phyloP scores from a whole-genome alignment of 2,888 invertebrate species.

The Epinotia ramella region DNA sequence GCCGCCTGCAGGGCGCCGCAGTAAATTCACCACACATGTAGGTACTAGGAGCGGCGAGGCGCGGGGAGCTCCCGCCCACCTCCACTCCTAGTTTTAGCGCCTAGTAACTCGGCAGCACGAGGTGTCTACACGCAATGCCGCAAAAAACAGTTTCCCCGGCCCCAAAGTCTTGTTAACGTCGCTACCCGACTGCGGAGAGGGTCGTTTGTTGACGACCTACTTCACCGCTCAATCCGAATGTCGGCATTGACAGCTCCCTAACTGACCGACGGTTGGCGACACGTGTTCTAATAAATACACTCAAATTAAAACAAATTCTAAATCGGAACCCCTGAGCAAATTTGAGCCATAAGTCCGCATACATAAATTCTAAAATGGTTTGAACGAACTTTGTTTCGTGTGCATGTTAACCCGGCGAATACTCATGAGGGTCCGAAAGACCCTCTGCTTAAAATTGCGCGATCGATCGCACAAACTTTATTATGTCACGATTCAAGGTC shows the following conservation, averaged over 20 bases:
- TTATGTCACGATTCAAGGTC: constrained; percentile 80
- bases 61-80: constrained; percentile 67
- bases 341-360: background rate
- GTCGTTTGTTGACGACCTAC: constrained; percentile 40
- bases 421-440: constrained; percentile 60
- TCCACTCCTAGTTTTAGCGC: constrained; percentile 74
- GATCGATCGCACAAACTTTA: constrained; percentile 75
- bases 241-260: constrained; percentile 25
- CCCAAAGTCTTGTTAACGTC: constrained; percentile 57
- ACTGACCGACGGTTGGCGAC: constrained; percentile 29
- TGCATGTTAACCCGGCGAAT: constrained; percentile 59
- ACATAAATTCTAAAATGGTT: constrained; percentile 30
- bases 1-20: constrained; percentile 82
- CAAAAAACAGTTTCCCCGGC: constrained; percentile 68
- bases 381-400: background rate
- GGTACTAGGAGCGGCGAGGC: constrained; percentile 56
- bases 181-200: constrained; percentile 36
- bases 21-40: constrained; percentile 78
- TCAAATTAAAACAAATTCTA: constrained; percentile 33
- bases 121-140: constrained; percentile 78
- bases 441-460: constrained; percentile 57
- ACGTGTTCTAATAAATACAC: constrained; percentile 33
- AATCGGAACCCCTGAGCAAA: background rate
- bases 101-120: constrained; percentile 72
- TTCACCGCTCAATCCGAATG: constrained; percentile 14